Percentiles rank a stretch among this genome's conserved stretches.
Conservation (phyloP, 53 echinoderm and acorn worm species). For the Stichopus horrens region DNA sequence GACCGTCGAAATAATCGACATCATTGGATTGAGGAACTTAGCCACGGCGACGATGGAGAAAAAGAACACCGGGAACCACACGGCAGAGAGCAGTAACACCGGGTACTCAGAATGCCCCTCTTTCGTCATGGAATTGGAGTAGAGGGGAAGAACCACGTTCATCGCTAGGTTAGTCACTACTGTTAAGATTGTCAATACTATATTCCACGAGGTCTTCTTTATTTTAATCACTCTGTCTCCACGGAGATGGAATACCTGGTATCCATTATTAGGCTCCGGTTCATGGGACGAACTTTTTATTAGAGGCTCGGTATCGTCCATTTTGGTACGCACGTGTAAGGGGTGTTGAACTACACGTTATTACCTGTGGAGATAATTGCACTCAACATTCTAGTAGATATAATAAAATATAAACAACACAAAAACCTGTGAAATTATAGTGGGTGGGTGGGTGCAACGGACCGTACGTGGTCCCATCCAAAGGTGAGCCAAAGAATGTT, state of each 20-base stretch:
- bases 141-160: constrained; percentile 76
- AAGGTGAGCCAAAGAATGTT: too few relatives aligned
- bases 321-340: not conserved
- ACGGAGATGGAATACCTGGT: constrained; percentile 26
- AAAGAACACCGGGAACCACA: constrained; percentile 92
- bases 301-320: not conserved
- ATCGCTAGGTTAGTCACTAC: constrained; percentile 69
- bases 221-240: constrained; percentile 43
- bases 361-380: too few relatives aligned
- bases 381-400: too few relatives aligned
- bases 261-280: not conserved
- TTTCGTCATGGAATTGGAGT: constrained; percentile 66
- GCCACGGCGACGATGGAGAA: constrained; percentile 63
- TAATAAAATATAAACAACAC: too few relatives aligned
- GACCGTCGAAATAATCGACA: constrained; percentile 51
- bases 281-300: not conserved
- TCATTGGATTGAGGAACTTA: constrained; percentile 57
- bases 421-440: too few relatives aligned
- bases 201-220: constrained; percentile 56
- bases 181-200: constrained; percentile 77
- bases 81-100: constrained; percentile 64
- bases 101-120: constrained; percentile 68
- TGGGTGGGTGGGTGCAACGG: too few relatives aligned
- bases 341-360: too few relatives aligned
- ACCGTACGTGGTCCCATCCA: too few relatives aligned